These are phyloP conservation scores for Agrotis ipsilon DNA, from an alignment of 2,888 invertebrate species.

Conservation along the genomic window DNA sequence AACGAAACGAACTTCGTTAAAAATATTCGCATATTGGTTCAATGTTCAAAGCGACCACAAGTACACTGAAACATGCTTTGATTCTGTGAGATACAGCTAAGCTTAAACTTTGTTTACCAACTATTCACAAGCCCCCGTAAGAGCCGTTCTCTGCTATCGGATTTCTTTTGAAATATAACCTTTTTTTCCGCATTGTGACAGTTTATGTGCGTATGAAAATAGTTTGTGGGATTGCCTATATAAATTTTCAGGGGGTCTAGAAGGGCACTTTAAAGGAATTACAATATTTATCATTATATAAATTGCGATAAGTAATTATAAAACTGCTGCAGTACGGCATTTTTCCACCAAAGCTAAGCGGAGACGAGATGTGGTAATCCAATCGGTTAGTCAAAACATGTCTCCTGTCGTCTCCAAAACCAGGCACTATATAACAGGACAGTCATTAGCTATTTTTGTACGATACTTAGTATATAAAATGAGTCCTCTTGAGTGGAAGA, in stretches of 20 bases:
- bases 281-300: no score
- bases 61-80: constrained; percentile 51
- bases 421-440: no score
- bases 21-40: constrained; percentile 50
- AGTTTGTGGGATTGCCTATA: no score
- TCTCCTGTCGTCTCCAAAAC: no score
- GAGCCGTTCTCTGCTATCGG: constrained; percentile 26
- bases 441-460: no score
- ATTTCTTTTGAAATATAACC: constrained; percentile 48
- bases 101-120: constrained; percentile 47
- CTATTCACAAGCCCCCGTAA: constrained; percentile 41
- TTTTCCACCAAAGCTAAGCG: no score
- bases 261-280: no score
- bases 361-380: no score
- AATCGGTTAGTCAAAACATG: no score
- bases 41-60: constrained; percentile 59
- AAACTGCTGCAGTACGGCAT: background rate
- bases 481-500: no score
- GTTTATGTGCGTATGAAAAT: background rate
- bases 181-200: constrained; percentile 26
- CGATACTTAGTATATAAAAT: no score
- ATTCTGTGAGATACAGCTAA: constrained; percentile 49
- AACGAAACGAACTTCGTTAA: constrained; percentile 46
- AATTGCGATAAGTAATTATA: background rate
- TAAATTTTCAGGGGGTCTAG: background rate